phyloP scores from a whole-genome alignment of 2,888 invertebrate species.

The Scaeva pyrastri region DNA sequence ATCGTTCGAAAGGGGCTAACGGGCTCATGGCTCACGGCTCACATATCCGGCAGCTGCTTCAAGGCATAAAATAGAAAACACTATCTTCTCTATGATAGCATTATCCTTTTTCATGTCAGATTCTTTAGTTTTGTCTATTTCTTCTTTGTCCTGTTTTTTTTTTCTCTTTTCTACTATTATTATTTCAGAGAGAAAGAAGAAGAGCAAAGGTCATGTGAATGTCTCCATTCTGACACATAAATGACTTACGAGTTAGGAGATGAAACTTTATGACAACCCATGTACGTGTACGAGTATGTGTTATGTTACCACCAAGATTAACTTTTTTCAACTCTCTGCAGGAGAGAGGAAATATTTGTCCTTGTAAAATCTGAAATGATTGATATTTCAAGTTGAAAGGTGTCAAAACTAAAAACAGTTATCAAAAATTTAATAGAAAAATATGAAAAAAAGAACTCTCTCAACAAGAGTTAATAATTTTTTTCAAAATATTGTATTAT shows the following conservation, averaged over 20 bases:
- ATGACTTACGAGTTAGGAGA: neutral
- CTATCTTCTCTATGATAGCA: constrained; percentile 24
- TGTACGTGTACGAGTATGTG: neutral
- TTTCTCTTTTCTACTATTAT: neutral
- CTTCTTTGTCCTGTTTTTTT: too few species aligned
- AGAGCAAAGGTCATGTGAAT: constrained; percentile 25
- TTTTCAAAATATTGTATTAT: too few species aligned
- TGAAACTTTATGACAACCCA: constrained; percentile 15
- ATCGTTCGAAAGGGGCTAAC: constrained; percentile 14
- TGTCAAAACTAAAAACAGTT: constrained; percentile 14
- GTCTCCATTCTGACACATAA: constrained; percentile 15
- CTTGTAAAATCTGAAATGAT: neutral
- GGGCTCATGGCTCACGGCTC: too few species aligned
- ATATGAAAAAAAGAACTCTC: too few species aligned
- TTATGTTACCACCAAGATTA: neutral
- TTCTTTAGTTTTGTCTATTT: constrained; percentile 2
- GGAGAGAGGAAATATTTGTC: neutral
- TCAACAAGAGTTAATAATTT: too few species aligned
- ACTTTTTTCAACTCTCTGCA: neutral
- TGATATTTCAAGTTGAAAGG: constrained; percentile 5
- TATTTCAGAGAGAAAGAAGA: neutral
- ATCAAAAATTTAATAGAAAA: neutral
- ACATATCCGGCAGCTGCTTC: constrained; percentile 2
- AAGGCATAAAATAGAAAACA: constrained; percentile 22
- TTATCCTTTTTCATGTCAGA: constrained; percentile 35